Base-by-base conservation (phyloP, 2,888 invertebrate genomes). In the Orchestes rusci region DNA sequence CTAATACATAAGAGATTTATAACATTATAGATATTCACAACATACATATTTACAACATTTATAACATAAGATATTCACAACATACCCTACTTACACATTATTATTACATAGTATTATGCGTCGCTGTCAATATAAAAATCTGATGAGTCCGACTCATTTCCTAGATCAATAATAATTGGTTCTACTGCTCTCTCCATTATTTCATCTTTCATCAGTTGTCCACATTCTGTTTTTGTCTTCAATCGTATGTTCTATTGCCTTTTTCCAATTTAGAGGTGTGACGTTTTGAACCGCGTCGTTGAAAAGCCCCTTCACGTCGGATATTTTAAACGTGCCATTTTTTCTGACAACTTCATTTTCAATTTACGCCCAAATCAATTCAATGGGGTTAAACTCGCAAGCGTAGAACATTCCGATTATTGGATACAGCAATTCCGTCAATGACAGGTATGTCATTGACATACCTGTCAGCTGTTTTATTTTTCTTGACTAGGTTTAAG, bases 281-380 rank as follows among this genome's bases (percentile, higher is more conserved):
- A 39, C 39, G 19, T 39, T 32, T 17, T 31, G 10, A n/a, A 39
- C 17, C n/a, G 31, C 39, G 16, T 31, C 8, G n/a, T 15, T 3
- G 3, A 39, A 31, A n/a, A 39, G 13, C 7, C 13, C 13, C 16
- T 15, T 37, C 16, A 37, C 8, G 16, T 37, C 37, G 13, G n/a
- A 10, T 12, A 37, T 15, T 27, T 37, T 5, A 37, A 23, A 37
- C 28, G 27, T 27, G 2, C 5, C 17, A 4, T 23, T 37, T 37
- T 20, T 37, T 7, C 8, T 27, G 16, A 15, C 13, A 7, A 23
- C 37, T 13, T 41, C 27, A n/a, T 8, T 34, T 20, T 23, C 16
- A 10, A 33, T 15, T 33, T 33, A 17, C 5, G 41, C 41, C 41
- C 41, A 41, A 16, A 34, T 20, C 15, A 42, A 15, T 27, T 42